A percentile compares a stretch with the other conserved stretches of the same genome.
Conservation (phyloP, 2,113 vertebrate species). For the Lepisosteus oculatus region DNA sequence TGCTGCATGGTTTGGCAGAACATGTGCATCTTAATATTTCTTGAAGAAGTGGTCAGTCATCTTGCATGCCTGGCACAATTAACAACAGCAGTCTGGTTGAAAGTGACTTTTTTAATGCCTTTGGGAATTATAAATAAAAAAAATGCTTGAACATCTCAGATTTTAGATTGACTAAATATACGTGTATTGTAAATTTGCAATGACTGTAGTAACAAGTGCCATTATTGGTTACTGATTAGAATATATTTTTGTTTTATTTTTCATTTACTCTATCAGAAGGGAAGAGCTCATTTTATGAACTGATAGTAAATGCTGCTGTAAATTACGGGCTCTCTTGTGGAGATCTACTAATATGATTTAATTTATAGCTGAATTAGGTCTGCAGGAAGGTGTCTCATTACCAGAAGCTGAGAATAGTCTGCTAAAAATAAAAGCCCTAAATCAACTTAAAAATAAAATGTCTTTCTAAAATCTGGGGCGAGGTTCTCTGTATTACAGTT, state of each 20-base stretch:
- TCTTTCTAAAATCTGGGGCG: neutral
- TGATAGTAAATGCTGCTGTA: neutral
- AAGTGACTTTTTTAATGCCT: too few relatives aligned
- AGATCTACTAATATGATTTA: slow-evolving; percentile 1
- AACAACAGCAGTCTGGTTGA: too few relatives aligned
- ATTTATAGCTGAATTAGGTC: slow-evolving; percentile 14
- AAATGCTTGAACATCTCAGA: too few relatives aligned
- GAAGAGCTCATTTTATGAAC: neutral
- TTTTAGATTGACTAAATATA: too few relatives aligned
- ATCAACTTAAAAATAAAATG: slow-evolving; percentile 13
- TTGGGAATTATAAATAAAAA: too few relatives aligned
- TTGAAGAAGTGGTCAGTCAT: too few relatives aligned
- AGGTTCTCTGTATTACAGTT: slow-evolving; percentile 6
- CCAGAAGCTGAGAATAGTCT: neutral
- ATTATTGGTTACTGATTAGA: too few relatives aligned
- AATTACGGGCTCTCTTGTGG: neutral
- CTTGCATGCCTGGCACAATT: too few relatives aligned
- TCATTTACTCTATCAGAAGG: neutral
- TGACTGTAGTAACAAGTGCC: too few relatives aligned
- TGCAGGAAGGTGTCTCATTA: slow-evolving; percentile 9
- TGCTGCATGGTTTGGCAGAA: too few relatives aligned
- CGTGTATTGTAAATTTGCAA: too few relatives aligned
- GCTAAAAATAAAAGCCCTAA: slow-evolving; percentile 17
- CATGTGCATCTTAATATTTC: too few relatives aligned
- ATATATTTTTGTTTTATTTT: neutral